These are phyloP conservation scores for Coluber constrictor DNA, from an alignment of 2,797 vertebrate species.

Conservation along the genomic window DNA sequence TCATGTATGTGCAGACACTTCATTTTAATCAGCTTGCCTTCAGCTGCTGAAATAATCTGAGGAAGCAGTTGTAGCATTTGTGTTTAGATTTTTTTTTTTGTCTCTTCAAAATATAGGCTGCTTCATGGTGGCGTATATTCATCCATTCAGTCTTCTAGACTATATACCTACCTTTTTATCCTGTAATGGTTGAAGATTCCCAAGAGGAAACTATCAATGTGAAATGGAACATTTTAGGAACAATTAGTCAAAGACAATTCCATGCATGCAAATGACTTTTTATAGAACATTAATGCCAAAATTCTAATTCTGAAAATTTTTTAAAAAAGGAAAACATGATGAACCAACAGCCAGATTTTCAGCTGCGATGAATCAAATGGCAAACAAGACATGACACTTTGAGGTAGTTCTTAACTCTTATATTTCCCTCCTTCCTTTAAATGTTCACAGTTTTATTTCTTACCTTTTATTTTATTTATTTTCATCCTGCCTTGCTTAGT, in stretches of 20 bases:
- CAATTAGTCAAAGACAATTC: slow-evolving; percentile 8
- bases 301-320: not conserved
- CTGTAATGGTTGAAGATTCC: slow-evolving; percentile 8
- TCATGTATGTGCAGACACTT: slow-evolving; percentile 30
- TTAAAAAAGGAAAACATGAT: too few relatives aligned
- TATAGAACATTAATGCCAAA: not conserved
- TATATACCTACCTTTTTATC: not conserved
- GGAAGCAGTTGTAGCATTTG: slow-evolving; percentile 41
- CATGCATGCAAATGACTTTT: not conserved
- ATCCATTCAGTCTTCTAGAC: slow-evolving; percentile 23
- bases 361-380: not conserved
- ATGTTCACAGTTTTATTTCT: not conserved
- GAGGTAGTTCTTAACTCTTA: not conserved
- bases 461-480: too few relatives aligned
- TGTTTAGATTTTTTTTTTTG: slow-evolving; percentile 30
- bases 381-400: not conserved
- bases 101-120: slow-evolving; percentile 30
- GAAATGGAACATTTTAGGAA: slow-evolving; percentile 7
- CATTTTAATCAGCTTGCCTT: slow-evolving; percentile 49
- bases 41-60: slow-evolving; percentile 50
- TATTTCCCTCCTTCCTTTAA: not conserved
- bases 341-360: not conserved
- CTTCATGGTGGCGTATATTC: slow-evolving; percentile 20
- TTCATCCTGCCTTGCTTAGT: not conserved
- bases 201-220: not conserved